Base-by-base conservation (phyloP, 2,797 vertebrate genomes). In the Benthosema pterotum region DNA sequence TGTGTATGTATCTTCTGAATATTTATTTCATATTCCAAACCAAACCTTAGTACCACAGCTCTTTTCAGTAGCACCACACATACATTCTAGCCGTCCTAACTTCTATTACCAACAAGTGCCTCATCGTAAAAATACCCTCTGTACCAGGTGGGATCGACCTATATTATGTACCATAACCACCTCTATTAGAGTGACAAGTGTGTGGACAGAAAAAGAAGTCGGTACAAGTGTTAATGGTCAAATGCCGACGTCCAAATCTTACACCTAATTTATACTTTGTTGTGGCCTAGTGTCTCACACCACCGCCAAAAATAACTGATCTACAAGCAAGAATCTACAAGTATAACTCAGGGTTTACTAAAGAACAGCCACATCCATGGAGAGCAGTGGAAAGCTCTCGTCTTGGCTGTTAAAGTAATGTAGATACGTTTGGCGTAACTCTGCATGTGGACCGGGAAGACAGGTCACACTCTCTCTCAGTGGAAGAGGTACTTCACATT, bases 221-320 rank as follows among this genome's bases (percentile, higher is more conserved):
- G 46, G 59, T 61, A 48, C 65, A 60, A 68, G 70, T 76, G 77
- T 61, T 79, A 78, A 84, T 74, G 71, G 54, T 55, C 19, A 42
- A 50, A 56, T 5, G 18, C 68, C 67, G 62, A 68, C 60, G 70
- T 65, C 63, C 57, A 63, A 42, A n/a, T 4, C 14, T 48, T 60
- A 48, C 66, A 49, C 2, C 5, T 38, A 9, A 38, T 9, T 38
- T 32, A 32, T 32, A 32, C 28, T 32, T 32, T 1, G 28, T 32
- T 38, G 32, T 38, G 32, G 7, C 32, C 6, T 38, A 9, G 32
- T 38, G 32, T 38, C 32, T 38, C 32, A 9, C 7, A 38, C 32
- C 6, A 9, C 32, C 32, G 11, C 32, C 32, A 2, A 11, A 38
- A 38, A 38, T 38, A 38, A 38, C 32, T 38, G 32, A 38, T 38